phyloP scores from a whole-genome alignment of 2,113 vertebrate species.

The Saimiri boliviensis region DNA sequence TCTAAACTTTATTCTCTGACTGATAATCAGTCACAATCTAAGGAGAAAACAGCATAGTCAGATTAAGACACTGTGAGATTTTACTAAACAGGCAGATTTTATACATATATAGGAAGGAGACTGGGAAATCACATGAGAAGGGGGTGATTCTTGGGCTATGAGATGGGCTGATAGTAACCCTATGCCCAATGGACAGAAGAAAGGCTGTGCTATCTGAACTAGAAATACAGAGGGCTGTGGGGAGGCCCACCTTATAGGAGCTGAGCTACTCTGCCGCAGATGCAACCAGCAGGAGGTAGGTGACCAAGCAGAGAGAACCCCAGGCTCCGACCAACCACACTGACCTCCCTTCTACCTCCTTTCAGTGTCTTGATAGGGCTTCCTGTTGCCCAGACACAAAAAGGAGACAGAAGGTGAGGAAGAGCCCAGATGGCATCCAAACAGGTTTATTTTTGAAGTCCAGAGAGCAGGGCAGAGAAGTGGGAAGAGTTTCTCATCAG shows the following conservation, averaged over 20 bases:
- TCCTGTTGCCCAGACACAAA: background rate
- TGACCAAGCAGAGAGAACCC: background rate
- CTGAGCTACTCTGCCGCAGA: background rate
- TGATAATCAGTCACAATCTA: background rate
- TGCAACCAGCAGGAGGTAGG: accelerated
- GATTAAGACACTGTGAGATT: background rate
- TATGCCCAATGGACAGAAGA: accelerated
- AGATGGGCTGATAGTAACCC: background rate
- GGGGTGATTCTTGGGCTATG: background rate
- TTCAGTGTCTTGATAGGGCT: too few species aligned
- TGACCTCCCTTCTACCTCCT: background rate
- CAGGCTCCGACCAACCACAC: accelerated
- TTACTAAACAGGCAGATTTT: background rate
- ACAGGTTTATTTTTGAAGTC: background rate
- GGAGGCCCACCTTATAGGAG: accelerated
- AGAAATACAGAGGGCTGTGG: background rate
- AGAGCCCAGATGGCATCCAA: background rate
- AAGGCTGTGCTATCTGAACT: background rate
- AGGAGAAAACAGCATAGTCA: background rate
- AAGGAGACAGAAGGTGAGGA: background rate
- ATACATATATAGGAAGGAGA: too few species aligned
- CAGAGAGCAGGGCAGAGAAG: background rate
- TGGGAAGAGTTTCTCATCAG: background rate
- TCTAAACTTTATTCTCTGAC: background rate
- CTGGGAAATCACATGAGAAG: accelerated